phyloP scores from a whole-genome alignment of 2,797 vertebrate species.

The Acanthis flammea region DNA sequence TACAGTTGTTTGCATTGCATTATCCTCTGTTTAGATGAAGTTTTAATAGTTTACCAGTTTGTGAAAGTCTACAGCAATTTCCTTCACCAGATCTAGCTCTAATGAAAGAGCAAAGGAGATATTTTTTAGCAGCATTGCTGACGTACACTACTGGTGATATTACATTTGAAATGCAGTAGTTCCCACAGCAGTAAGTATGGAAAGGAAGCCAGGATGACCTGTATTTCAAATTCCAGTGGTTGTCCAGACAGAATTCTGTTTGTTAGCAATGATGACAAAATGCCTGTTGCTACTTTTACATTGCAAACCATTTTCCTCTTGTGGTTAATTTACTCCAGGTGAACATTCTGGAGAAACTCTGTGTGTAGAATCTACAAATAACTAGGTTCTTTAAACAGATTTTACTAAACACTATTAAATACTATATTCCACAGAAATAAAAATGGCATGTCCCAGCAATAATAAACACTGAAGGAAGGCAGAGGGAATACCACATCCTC shows the following conservation, averaged over 20 bases:
- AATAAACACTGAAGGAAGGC: neutral
- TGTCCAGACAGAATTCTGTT: conserved; percentile 29
- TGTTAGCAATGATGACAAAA: conserved; percentile 40
- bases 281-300: conserved; percentile 27
- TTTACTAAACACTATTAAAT: neutral
- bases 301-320: neutral
- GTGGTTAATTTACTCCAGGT: conserved; percentile 29
- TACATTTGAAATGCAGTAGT: neutral
- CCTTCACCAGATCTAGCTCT: neutral
- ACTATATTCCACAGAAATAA: neutral
- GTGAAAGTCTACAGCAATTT: neutral
- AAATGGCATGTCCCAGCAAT: neutral
- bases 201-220: neutral
- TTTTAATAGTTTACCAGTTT: neutral
- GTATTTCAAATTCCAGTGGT: conserved; percentile 28
- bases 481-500: conserved; percentile 8
- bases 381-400: neutral
- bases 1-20: conserved; percentile 4
- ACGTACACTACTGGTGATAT: neutral
- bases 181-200: neutral
- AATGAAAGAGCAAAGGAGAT: neutral
- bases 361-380: conserved; percentile 8
- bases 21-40: neutral
- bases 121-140: neutral
- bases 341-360: neutral